Percentiles rank a stretch among this genome's conserved stretches.
Evolutionary conservation across 2,888 invertebrate genomes (phyloP).

Genomic region (Trichopria drosophilae): DNA sequence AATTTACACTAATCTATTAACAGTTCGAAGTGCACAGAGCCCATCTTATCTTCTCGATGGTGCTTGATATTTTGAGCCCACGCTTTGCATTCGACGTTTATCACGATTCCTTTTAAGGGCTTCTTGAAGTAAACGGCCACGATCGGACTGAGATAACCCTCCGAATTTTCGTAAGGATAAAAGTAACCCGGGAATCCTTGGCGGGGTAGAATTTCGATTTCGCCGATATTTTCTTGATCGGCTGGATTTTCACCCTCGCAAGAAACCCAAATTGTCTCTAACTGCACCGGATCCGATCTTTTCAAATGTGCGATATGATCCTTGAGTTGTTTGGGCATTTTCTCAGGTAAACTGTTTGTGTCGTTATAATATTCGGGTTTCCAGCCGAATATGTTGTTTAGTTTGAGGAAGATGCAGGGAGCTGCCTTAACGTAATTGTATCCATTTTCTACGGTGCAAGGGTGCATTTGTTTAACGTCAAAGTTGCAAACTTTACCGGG

Average conservation of each 20-base stretch:
- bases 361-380: constrained; percentile 80
- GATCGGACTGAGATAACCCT: constrained; percentile 85
- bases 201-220: constrained; percentile 77
- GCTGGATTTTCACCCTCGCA: constrained; percentile 94
- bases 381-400: constrained; percentile 72
- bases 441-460: constrained; percentile 80
- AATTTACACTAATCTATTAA: constrained; percentile 66
- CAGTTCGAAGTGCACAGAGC: constrained; percentile 75
- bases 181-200: constrained; percentile 87
- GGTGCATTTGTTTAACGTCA: constrained; percentile 77
- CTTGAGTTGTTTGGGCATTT: constrained; percentile 76
- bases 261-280: constrained; percentile 86
- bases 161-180: constrained; percentile 84
- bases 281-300: constrained; percentile 60
- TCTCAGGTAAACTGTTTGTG: constrained; percentile 68
- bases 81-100: constrained; percentile 72
- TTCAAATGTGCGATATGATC: constrained; percentile 67
- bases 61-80: constrained; percentile 72
- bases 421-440: constrained; percentile 90
- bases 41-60: constrained; percentile 69
- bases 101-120: constrained; percentile 68
- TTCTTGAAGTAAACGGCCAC: constrained; percentile 83
- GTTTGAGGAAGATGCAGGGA: constrained; percentile 92
- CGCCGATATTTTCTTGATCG: constrained; percentile 88
- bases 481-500: constrained; percentile 84